Evolutionary conservation across 2,113 vertebrate species (phyloP).

Genomic region (Microtus montanus): DNA sequence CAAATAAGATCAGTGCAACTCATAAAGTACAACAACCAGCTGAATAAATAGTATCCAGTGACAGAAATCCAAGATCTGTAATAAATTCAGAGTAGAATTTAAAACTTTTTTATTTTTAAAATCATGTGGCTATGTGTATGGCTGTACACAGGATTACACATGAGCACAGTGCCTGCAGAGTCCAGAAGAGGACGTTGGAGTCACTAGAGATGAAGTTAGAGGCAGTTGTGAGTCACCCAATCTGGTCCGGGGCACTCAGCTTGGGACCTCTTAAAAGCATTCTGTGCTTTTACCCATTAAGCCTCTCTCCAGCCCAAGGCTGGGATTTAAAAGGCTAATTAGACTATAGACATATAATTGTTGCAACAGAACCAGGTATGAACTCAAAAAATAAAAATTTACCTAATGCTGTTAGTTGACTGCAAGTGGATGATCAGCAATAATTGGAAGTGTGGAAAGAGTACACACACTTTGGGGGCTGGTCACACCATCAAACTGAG

Average conservation of each 20-base stretch:
- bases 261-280: neutral
- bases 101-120: neutral
- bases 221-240: neutral
- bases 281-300: neutral
- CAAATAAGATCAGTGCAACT: slow-evolving; percentile 30
- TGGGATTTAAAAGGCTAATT: neutral
- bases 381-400: slow-evolving; percentile 38
- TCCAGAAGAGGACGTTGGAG: neutral
- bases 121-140: neutral
- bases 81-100: slow-evolving; percentile 34
- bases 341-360: neutral
- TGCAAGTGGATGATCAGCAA: neutral
- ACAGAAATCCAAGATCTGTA: neutral
- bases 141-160: neutral
- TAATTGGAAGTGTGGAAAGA: neutral
- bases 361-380: neutral
- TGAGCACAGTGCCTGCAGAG: too few species aligned
- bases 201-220: neutral
- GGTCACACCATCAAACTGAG: neutral
- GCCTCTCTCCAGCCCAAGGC: neutral
- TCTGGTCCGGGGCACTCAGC: neutral
- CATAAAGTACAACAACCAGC: slow-evolving; percentile 25
- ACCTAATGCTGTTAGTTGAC: neutral
- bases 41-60: slow-evolving; percentile 52
- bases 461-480: neutral